Evolutionary conservation across 2,113 vertebrate species (phyloP).

Genomic region (Forbesichthys agassizii): DNA sequence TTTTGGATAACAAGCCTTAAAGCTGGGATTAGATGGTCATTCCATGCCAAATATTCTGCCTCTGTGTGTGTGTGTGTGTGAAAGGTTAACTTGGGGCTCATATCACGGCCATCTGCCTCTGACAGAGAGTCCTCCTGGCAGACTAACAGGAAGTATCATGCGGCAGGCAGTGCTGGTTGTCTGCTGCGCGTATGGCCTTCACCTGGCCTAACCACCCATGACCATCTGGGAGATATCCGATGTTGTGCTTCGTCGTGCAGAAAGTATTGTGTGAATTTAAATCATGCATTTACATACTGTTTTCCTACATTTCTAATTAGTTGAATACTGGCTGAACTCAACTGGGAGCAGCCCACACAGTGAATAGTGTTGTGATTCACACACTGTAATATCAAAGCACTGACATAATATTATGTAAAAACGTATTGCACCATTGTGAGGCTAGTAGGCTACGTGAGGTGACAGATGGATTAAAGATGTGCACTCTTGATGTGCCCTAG

Average conservation of each 20-base stretch:
- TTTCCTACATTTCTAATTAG: background rate
- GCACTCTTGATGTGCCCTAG: too few relatives aligned
- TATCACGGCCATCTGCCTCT: constrained; percentile 7
- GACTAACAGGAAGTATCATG: background rate
- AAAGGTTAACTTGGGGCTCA: background rate
- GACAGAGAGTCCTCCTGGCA: background rate
- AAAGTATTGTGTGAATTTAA: constrained; percentile 1
- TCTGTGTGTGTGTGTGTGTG: constrained; percentile 6
- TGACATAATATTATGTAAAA: too few relatives aligned
- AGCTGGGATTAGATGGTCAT: constrained; percentile 31
- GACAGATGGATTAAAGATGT: too few relatives aligned
- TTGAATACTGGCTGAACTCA: too few relatives aligned
- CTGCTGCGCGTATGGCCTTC: constrained; percentile 41
- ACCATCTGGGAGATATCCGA: constrained; percentile 44
- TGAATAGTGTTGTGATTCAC: too few relatives aligned
- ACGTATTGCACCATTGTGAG: too few relatives aligned
- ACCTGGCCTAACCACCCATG: constrained; percentile 25
- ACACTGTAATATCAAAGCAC: background rate
- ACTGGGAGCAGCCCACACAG: too few relatives aligned
- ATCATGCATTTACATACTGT: background rate
- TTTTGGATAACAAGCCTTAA: constrained; percentile 18
- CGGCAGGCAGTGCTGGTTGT: constrained; percentile 20
- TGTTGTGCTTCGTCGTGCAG: constrained; percentile 13
- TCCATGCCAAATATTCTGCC: constrained; percentile 15
- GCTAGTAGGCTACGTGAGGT: too few relatives aligned